Percentiles rank a stretch among this genome's conserved stretches.
Conservation (phyloP, 2,888 invertebrate genomes). For the Mythimna ferrago region DNA sequence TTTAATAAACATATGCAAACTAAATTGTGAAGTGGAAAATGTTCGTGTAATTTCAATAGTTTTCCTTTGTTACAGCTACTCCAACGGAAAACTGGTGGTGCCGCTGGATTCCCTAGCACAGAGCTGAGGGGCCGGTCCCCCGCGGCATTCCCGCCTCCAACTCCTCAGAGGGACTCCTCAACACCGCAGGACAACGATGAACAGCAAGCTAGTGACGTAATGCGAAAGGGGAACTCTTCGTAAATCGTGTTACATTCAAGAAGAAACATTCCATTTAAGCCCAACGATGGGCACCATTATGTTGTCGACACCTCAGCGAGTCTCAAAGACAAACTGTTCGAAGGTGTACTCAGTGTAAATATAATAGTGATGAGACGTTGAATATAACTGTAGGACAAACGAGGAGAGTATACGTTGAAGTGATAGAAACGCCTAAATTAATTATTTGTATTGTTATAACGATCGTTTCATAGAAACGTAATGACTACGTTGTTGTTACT, state of each 20-base stretch:
- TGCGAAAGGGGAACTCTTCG: slow-evolving; percentile 49
- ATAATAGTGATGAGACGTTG: slow-evolving; percentile 72
- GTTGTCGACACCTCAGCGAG: slow-evolving; percentile 72
- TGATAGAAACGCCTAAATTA: slow-evolving; percentile 89
- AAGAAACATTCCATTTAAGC: slow-evolving; percentile 75
- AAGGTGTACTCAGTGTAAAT: slow-evolving; percentile 76
- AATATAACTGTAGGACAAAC: slow-evolving; percentile 66
- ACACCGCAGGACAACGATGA: slow-evolving; percentile 74
- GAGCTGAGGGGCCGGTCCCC: slow-evolving; percentile 86
- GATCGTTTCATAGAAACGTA: slow-evolving; percentile 89
- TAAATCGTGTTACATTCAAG: slow-evolving; percentile 48
- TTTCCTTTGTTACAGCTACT: slow-evolving; percentile 88
- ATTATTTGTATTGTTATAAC: slow-evolving; percentile 85
- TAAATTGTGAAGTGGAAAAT: slow-evolving; percentile 21
- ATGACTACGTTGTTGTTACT: slow-evolving; percentile 86
- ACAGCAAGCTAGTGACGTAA: slow-evolving; percentile 65
- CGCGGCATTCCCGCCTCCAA: slow-evolving; percentile 84
- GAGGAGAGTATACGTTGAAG: slow-evolving; percentile 88
- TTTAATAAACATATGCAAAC: slow-evolving; percentile 26
- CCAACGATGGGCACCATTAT: slow-evolving; percentile 62
- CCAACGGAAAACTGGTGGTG: slow-evolving; percentile 91
- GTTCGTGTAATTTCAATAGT: slow-evolving; percentile 60
- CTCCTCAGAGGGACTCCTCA: slow-evolving; percentile 84
- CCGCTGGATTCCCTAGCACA: slow-evolving; percentile 90
- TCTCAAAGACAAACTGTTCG: slow-evolving; percentile 82